Evolutionary conservation across 2,888 invertebrate genomes (phyloP), one percentile per base, ranked within the genome.

Genomic region (Willowsia nigromaculata): DNA sequence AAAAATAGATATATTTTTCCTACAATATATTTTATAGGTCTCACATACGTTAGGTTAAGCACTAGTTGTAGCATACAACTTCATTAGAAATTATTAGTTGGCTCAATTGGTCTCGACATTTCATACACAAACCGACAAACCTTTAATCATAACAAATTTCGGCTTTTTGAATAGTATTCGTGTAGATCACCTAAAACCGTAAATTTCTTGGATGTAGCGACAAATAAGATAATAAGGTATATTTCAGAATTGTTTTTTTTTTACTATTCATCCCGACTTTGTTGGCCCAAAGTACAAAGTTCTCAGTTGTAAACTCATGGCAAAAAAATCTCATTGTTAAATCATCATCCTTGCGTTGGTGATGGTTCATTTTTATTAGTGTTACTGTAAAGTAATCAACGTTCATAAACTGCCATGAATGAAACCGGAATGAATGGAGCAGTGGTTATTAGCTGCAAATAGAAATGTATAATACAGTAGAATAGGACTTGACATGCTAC

Each of bases 201-300:
- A n/a, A n/a, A n/a, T n/a, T n/a, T n/a, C n/a, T n/a, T n/a, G n/a
- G n/a, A n/a, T n/a, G n/a, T n/a, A n/a, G n/a, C n/a, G n/a, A n/a
- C n/a, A n/a, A n/a, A n/a, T n/a, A n/a, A n/a, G n/a, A n/a, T n/a
- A n/a, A n/a, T n/a, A n/a, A n/a, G n/a, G n/a, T 30, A 47, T 65
- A 50, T 71, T 76, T 47, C 43, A 50, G 50, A 50, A 11, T n/a
- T n/a, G n/a, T 47, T 30, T 76, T 3, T 7, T 71, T 65, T 71
- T 71, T 71, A 71, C 40, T 71, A 71, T 40, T 80, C 62, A 27
- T 43, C 37, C 53, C 62, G 22, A 81, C 62, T 89, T 89, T 81
- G 80, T 89, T 85, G 81, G 80, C 85, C 89, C 65, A 89, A 81
- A 89, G 89, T 89, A 89, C 89, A 89, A 89, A 89, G 81, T 81